Conservation (phyloP, 1,140 invertebrate genomes). For the Anadara kagoshimensis region DNA sequence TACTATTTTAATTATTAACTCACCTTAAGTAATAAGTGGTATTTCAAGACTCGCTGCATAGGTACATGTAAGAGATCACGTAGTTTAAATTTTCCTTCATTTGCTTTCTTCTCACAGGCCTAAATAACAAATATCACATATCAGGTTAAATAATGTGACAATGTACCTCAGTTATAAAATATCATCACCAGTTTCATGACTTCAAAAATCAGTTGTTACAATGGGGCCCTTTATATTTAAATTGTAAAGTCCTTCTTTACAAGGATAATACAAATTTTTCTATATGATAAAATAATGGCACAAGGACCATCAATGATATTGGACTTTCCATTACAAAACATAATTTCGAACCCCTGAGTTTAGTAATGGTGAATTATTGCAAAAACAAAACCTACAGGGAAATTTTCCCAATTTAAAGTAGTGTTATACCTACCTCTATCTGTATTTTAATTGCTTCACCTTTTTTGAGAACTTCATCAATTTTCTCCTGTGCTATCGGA, state of each 20-base stretch:
- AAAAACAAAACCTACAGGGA: too few species aligned
- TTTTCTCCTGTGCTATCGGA: slow-evolving; percentile 83
- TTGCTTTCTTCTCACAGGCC: slow-evolving; percentile 94
- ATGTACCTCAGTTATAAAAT: neutral
- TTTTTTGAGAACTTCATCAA: slow-evolving; percentile 84
- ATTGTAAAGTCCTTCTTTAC: too few species aligned
- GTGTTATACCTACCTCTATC: slow-evolving; percentile 76
- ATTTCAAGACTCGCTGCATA: slow-evolving; percentile 98
- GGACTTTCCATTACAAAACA: too few species aligned
- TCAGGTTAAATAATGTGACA: neutral
- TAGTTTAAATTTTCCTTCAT: slow-evolving; percentile 95
- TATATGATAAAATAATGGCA: too few species aligned
- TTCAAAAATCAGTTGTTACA: neutral
- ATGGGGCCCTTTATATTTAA: too few species aligned
- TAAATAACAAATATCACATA: slow-evolving; percentile 74
- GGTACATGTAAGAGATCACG: slow-evolving; percentile 96
- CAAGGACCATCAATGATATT: too few species aligned
- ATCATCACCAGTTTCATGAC: neutral
- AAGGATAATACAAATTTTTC: too few species aligned
- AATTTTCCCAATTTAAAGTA: too few species aligned
- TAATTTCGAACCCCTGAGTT: too few species aligned
- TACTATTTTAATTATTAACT: slow-evolving; percentile 4
- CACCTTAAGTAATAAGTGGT: slow-evolving; percentile 86
- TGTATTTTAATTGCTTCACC: slow-evolving; percentile 78
- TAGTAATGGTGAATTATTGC: too few species aligned